Evolutionary conservation across 2,113 vertebrate species (phyloP), one percentile per base, ranked within the genome.

Genomic region (Micronisus gabar): DNA sequence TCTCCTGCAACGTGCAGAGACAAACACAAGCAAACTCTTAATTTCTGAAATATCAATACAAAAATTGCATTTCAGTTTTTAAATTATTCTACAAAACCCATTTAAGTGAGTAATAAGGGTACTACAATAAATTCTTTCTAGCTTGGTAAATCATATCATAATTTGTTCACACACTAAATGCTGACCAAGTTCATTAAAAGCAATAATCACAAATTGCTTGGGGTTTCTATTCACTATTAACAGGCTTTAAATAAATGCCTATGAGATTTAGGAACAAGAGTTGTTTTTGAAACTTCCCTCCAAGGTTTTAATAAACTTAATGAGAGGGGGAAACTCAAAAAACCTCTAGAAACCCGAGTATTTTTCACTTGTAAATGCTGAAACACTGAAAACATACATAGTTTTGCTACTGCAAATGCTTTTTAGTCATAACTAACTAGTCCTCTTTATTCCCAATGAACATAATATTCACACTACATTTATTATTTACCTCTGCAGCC

Each of bases 401-500:
- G 93, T 88, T 80, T 71, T 86, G 58, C 74, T 50, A 59, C 21
- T 93, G 78, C 88, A 87, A 88, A 92, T 48, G 20, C 38, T 87
- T 91, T 92, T 80, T 50, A 91, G 81, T 72, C 55, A 73, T 82
- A 91, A 90, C 84, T 95, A 96, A 97, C 91, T 94, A 96, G 87
- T 80, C 67, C 62, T 89, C 93, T 96, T 91, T 94, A 94, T 95
- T 96, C 93, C 50, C 81, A 95, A 70, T 94, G 89, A 95, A 83
- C 68, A 50, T 87, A 97, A 91, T 72, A 95, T 94, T 95, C 91
- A 90, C 95, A 95, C 71, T 94, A 89, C 86, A 91, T 95, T 94
- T 97, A 93, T 93, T 97, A 97, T 97, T 97, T 96, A 95, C 95
- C 85, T 96, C 89, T 95, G 84, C 73, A 95, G 81, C 89, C 94